Evolutionary conservation across 2,797 vertebrate genomes (phyloP).

Genomic region (Bovichtus variegatus): DNA sequence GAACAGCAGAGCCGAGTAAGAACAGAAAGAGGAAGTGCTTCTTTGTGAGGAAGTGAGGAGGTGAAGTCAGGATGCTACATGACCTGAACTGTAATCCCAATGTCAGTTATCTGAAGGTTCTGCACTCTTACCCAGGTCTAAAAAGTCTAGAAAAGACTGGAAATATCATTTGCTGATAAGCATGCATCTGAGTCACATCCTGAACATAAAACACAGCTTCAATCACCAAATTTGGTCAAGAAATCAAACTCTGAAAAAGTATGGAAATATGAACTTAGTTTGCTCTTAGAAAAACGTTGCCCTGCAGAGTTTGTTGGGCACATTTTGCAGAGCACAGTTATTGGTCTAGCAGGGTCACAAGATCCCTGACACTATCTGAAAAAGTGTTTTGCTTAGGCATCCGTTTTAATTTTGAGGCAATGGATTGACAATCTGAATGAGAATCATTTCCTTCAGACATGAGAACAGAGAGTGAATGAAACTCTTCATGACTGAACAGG

Average conservation of each 20-base stretch:
- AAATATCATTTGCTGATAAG: neutral
- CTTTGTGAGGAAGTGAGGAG: conserved; percentile 63
- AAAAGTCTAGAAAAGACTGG: neutral
- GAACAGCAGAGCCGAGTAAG: conserved; percentile 59
- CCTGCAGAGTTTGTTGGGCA: neutral
- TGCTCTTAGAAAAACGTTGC: neutral
- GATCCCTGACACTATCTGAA: neutral
- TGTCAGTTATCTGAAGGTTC: conserved; percentile 29
- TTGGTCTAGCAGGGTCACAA: neutral
- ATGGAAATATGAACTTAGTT: neutral
- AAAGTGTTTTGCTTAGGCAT: neutral
- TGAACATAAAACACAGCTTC: too few relatives aligned
- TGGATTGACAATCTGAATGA: neutral
- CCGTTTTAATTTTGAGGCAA: neutral
- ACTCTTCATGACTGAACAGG: conserved; percentile 2
- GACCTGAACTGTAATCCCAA: conserved; percentile 18
- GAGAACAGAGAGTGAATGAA: conserved; percentile 44
- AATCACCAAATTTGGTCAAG: neutral
- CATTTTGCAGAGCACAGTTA: neutral
- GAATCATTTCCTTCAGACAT: conserved; percentile 27
- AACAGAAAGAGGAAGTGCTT: conserved; percentile 70
- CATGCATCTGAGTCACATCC: neutral
- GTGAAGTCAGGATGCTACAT: conserved; percentile 43
- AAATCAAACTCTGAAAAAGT: neutral
- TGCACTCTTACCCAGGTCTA: neutral